Conservation (phyloP, 2,888 invertebrate species). For the Pocota personata region DNA sequence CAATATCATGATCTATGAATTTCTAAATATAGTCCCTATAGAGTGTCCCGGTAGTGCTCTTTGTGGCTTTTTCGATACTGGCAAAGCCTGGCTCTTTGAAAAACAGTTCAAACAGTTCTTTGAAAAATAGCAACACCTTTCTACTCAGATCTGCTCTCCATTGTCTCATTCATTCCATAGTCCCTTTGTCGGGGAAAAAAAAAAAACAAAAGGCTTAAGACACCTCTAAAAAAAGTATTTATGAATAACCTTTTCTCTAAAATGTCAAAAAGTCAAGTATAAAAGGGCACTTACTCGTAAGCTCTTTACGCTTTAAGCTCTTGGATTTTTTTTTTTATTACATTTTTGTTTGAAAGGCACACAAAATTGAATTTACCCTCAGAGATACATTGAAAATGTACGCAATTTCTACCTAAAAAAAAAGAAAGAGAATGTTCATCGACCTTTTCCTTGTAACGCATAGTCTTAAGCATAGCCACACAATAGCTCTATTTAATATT, state of each 20-base stretch:
- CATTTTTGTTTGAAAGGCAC: neutral
- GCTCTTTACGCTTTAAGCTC: conserved; percentile 4
- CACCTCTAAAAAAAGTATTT: neutral
- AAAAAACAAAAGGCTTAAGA: neutral
- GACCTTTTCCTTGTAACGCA: neutral
- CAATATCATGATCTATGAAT: too few relatives aligned
- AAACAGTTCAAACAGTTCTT: too few relatives aligned
- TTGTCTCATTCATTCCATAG: neutral
- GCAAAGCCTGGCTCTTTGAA: too few relatives aligned
- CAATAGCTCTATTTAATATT: conserved; percentile 61
- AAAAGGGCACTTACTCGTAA: conserved; percentile 2
- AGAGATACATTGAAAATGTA: neutral
- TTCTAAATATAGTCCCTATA: too few relatives aligned
- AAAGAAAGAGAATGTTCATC: conserved; percentile 19
- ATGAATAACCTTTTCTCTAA: neutral
- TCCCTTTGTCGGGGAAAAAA: neutral
- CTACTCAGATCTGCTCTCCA: too few relatives aligned
- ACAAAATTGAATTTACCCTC: conserved; percentile 2
- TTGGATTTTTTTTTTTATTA: neutral
- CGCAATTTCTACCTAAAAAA: conserved; percentile 4
- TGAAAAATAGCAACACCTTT: too few relatives aligned
- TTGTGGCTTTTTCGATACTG: too few relatives aligned
- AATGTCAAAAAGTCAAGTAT: neutral
- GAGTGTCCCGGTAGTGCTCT: too few relatives aligned
- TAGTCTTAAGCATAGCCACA: conserved; percentile 33